Base-by-base conservation (phyloP, 2,113 vertebrate species). In the Anthoscopus minutus region DNA sequence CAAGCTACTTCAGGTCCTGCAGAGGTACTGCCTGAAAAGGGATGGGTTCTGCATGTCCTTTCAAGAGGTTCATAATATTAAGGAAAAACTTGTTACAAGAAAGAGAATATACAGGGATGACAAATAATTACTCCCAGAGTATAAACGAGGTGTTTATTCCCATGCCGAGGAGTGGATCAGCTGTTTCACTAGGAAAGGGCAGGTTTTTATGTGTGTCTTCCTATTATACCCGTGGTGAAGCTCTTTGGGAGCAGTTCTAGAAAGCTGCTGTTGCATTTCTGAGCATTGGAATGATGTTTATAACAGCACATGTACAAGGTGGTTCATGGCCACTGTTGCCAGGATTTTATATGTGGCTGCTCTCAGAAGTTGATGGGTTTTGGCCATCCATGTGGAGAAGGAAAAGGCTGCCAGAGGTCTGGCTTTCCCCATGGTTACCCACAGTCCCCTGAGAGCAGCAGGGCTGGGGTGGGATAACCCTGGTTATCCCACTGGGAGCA, bases 341-440 rank as follows among this genome's bases (percentile, higher is more conserved):
- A 58, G 57, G 4, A 7, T 33, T 71, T 30, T 11, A 10, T 57
- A 30, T 15, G 18, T 7, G 42, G 31, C 35, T 81, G 4, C 66
- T 54, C 4, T 0, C 10, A 70, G 64, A 38, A 40, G 18, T 4
- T 21, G 64, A 35, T 7, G 20, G 3, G 0, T 7, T 81, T 83
- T n/a, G 33, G 56, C 72, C 44, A 8, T n/a, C 40, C 1, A 0
- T 3, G 7, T 3, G 7, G n/a, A 28, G 74, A 13, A 11, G 9
- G 25, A 44, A 38, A 56, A 90, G 71, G 50, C n/a, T 85, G 30
- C 35, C 58, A 53, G 45, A 0, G 1, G 4, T 20, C 77, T 74
- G 76, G 18, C 10, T 64, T 22, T 78, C 67, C 61, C 70, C 20
- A 0, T 23, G 76, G 74, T 10, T 20, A 4, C 81, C 5, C 2